phyloP scores from a whole-genome alignment of 2,797 vertebrate genomes.

The Neopelma chrysocephalum region DNA sequence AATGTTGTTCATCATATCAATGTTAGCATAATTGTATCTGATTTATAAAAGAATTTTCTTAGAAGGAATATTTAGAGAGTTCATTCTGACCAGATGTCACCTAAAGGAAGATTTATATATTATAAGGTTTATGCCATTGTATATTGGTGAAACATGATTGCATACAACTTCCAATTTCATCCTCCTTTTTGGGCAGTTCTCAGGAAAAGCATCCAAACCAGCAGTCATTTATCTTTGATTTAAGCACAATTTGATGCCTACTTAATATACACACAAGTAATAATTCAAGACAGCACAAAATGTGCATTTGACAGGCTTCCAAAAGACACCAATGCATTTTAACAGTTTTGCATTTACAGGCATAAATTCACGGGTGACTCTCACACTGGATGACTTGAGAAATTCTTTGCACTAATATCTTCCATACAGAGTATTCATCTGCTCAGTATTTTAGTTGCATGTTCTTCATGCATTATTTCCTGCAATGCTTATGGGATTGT shows the following conservation, averaged over 20 bases:
- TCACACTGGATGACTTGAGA: not conserved
- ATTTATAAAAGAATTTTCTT: not conserved
- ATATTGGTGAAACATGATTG: not conserved
- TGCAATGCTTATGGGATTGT: not conserved
- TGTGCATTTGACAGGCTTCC: slow-evolving; percentile 10
- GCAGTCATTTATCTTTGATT: slow-evolving; percentile 22
- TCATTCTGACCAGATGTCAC: not conserved
- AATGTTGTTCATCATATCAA: not conserved
- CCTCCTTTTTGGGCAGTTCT: slow-evolving; percentile 10
- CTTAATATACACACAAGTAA: slow-evolving; percentile 26
- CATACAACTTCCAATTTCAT: not conserved
- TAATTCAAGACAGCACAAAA: slow-evolving; percentile 34
- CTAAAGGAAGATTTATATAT: not conserved
- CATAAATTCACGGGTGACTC: not conserved
- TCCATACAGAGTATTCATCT: not conserved
- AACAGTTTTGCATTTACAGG: slow-evolving; percentile 1
- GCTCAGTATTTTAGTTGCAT: not conserved
- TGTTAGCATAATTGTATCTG: not conserved
- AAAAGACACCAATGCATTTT: slow-evolving; percentile 3
- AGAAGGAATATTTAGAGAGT: slow-evolving; percentile 1
- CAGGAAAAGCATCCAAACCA: slow-evolving; percentile 11
- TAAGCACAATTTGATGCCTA: slow-evolving; percentile 45
- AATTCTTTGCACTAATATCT: not conserved
- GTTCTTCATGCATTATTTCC: not conserved
- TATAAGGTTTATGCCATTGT: not conserved